Conservation (phyloP, 2,797 vertebrate species). For the Tragopan temminckii region DNA sequence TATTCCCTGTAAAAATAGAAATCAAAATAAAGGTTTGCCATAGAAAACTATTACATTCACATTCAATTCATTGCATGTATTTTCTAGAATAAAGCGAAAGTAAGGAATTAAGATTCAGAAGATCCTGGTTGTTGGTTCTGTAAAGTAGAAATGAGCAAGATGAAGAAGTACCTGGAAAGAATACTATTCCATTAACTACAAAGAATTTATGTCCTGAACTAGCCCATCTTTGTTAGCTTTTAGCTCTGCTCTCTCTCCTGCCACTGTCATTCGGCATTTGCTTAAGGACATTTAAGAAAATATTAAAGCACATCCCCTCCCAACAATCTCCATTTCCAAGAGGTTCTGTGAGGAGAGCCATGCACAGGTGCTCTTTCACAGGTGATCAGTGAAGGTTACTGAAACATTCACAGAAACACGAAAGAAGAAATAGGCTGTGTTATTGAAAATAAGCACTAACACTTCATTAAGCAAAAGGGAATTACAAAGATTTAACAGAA, state of each 20-base stretch:
- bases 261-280: not conserved
- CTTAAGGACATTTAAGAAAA: not conserved
- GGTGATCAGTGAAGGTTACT: not conserved
- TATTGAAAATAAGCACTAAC: not conserved
- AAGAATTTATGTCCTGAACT: not conserved
- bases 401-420: not conserved
- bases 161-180: not conserved
- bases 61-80: not conserved
- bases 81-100: not conserved
- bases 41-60: not conserved
- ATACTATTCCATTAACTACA: not conserved
- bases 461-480: not conserved
- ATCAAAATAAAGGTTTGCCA: not conserved
- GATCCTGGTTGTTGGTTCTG: not conserved
- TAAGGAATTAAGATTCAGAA: not conserved
- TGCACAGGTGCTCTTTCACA: not conserved
- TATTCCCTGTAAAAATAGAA: slow-evolving; percentile 78
- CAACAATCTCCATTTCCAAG: not conserved
- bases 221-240: not conserved
- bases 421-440: not conserved
- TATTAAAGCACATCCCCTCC: not conserved
- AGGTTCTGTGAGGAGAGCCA: not conserved
- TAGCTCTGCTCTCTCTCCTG: not conserved
- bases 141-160: not conserved
- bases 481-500: not conserved